Base-by-base conservation (phyloP, 2,797 vertebrate species). In the Crenuchus spilurus region DNA sequence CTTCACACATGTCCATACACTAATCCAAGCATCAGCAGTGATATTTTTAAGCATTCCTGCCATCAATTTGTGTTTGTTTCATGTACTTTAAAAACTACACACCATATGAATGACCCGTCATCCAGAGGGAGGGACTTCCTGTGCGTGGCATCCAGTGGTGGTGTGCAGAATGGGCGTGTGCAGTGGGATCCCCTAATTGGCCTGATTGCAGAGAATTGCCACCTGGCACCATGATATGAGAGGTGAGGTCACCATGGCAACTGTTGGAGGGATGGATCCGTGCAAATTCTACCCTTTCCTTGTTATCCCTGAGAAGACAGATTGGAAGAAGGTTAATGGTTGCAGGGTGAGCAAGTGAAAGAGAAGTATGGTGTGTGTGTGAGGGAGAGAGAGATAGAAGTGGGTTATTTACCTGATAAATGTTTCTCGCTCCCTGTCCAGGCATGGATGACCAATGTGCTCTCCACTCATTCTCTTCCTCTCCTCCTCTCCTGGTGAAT, bases 101-200 rank as follows among this genome's bases (percentile, higher is more conserved):
- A 99, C 97, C 95, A 28, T 98, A 98, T 41, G 97, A 97, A 85
- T 97, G 97, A 37, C 97, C 96, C 58, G 96, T 94, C 96, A 98
- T 97, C 97, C 97, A 98, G 72, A 98, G 85, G 54, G 97, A 99
- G 81, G 97, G 96, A 88, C 96, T 99, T 87, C 95, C 95, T 70
- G 95, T 97, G 79, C 96, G 94, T 86, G 95, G 95, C 91, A 98
- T 95, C 96, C 97, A 98, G 71, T 97, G 96, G 1, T 97, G 91
- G 75, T 97, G 96, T 2, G 96, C 91, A 0, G 96, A 95, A 86
- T 97, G 94, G 13, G 91, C 63, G 9, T 94, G 97, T 78, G 94
- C 78, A 2, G 93, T 77, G 0, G 95, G 94, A 83, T 96, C 96
- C 46, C 94, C 94, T 76, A 97, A 91, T 88, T 97, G 97, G 86